These are phyloP conservation scores for Danio jaintianensis DNA, from an alignment of 2,797 vertebrate genomes.

Conservation along the genomic window DNA sequence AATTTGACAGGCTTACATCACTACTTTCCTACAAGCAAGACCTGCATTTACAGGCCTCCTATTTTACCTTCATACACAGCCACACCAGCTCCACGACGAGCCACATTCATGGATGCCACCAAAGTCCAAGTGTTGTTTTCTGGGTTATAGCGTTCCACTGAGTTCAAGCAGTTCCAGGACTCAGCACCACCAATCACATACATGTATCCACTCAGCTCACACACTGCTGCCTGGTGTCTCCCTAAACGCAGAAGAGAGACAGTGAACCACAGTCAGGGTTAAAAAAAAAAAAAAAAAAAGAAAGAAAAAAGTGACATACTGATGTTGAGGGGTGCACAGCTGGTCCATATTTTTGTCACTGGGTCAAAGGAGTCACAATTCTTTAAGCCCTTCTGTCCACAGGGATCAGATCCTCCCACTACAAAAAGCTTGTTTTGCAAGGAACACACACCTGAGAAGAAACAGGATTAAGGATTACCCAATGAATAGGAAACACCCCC, in stretches of 20 bases:
- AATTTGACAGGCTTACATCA: neutral
- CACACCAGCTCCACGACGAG: slow-evolving; percentile 90
- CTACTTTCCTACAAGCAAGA: neutral
- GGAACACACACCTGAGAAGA: slow-evolving; percentile 87
- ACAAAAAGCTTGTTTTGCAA: slow-evolving; percentile 92
- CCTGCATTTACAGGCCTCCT: neutral
- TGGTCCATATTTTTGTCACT: slow-evolving; percentile 88
- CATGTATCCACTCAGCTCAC: slow-evolving; percentile 89
- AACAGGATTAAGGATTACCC: neutral
- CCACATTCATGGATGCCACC: slow-evolving; percentile 93
- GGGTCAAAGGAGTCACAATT: slow-evolving; percentile 98
- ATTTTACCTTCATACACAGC: slow-evolving; percentile 85
- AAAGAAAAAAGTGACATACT: slow-evolving; percentile 76
- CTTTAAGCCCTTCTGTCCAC: slow-evolving; percentile 96
- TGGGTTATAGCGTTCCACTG: slow-evolving; percentile 92
- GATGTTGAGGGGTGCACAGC: slow-evolving; percentile 92
- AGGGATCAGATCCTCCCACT: slow-evolving; percentile 95
- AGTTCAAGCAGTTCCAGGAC: slow-evolving; percentile 97
- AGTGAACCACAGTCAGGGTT: neutral
- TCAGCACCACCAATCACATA: slow-evolving; percentile 95
- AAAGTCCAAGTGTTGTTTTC: slow-evolving; percentile 96
- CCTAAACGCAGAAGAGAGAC: slow-evolving; percentile 74
- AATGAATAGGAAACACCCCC: neutral
- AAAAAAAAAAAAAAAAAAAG: neutral
- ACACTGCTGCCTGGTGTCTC: slow-evolving; percentile 95